Percentiles rank a stretch among this genome's conserved stretches.
phyloP scores from a whole-genome alignment of 2,797 vertebrate species.

The Gorsachius magnificus region DNA sequence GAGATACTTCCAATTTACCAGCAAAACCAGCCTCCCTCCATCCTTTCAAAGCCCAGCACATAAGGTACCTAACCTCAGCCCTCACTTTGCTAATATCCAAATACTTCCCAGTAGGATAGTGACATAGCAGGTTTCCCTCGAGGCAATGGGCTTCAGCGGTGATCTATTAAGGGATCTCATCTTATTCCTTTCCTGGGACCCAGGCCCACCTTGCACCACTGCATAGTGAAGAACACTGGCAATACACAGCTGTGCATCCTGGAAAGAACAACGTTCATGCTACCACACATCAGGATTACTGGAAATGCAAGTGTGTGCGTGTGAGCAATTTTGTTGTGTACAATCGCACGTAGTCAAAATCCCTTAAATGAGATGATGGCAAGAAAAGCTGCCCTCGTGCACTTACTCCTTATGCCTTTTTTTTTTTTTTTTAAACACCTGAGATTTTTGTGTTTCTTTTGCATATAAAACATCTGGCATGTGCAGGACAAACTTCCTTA shows the following conservation, averaged over 20 bases:
- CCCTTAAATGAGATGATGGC: neutral
- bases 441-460: constrained; percentile 28
- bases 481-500: constrained; percentile 8
- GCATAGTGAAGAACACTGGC: neutral
- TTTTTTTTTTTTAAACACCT: neutral
- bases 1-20: neutral
- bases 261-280: fast-evolving
- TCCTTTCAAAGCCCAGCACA: neutral
- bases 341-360: fast-evolving
- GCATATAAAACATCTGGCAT: neutral
- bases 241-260: neutral
- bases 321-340: neutral
- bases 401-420: neutral
- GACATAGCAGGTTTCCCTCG: neutral
- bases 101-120: neutral
- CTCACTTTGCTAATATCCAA: neutral
- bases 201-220: neutral
- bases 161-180: neutral
- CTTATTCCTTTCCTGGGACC: neutral
- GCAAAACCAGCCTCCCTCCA: neutral
- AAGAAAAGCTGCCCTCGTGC: neutral
- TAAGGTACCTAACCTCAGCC: neutral
- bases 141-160: neutral
- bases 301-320: fast-evolving
- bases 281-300: neutral